A percentile compares a stretch with the other conserved stretches of the same genome.
Evolutionary conservation across 2,797 vertebrate genomes (phyloP).

Genomic region (Garrulus glandarius): DNA sequence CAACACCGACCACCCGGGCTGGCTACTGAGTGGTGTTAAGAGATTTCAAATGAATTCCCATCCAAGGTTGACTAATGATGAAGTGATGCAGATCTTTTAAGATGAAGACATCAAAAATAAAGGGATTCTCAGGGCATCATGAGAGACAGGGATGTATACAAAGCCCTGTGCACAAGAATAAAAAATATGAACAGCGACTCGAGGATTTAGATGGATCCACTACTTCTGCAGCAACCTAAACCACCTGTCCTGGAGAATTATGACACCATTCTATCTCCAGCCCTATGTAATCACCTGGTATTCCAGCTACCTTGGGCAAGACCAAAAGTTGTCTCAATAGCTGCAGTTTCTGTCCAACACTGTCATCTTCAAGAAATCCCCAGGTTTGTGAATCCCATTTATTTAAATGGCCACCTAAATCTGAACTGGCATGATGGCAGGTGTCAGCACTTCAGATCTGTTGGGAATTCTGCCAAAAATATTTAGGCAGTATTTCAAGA

Average conservation of each 20-base stretch:
- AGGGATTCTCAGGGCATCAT: constrained; percentile 29
- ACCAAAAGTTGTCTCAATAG: not conserved
- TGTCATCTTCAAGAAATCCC: not conserved
- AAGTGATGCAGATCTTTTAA: constrained; percentile 41
- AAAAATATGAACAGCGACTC: not conserved
- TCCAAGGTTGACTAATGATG: constrained; percentile 45
- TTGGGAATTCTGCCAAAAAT: not conserved
- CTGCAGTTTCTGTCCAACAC: not conserved
- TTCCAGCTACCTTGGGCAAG: not conserved
- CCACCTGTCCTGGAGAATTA: not conserved
- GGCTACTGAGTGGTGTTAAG: not conserved
- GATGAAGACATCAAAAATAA: constrained; percentile 45
- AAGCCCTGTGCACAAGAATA: constrained; percentile 59
- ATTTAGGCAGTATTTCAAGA: not conserved
- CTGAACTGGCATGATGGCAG: not conserved
- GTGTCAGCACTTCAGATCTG: not conserved
- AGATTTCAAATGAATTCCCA: constrained; percentile 34
- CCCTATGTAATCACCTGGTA: not conserved
- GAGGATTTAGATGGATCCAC: not conserved
- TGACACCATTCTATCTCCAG: not conserved
- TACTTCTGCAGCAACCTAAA: not conserved
- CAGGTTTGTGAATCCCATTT: fast-evolving
- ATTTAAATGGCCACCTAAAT: not conserved
- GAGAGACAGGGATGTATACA: constrained; percentile 59
- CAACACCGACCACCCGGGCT: not conserved